Evolutionary conservation across 2,113 vertebrate species (phyloP).

Genomic region (Pseudopipra pipra): DNA sequence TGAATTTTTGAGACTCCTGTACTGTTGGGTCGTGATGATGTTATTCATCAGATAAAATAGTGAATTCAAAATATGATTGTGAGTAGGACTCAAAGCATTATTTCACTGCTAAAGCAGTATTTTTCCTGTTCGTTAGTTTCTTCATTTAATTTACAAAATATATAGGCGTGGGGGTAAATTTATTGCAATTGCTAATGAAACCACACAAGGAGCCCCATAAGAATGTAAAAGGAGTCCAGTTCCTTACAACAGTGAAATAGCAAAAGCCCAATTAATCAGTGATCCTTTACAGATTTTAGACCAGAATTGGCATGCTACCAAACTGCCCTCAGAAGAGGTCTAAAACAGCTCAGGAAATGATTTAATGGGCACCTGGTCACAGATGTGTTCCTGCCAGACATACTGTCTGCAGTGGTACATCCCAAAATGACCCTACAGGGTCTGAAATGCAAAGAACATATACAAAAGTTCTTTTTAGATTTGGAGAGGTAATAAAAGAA

Average conservation of each 20-base stretch:
- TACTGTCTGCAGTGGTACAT: conserved; percentile 50
- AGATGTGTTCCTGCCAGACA: conserved; percentile 62
- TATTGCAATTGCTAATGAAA: conserved; percentile 7
- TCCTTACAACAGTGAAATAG: conserved; percentile 6
- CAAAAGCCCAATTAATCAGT: conserved; percentile 53
- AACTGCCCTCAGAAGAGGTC: conserved; percentile 61
- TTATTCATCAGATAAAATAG: background rate
- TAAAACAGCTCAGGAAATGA: conserved; percentile 66
- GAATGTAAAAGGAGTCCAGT: conserved; percentile 8
- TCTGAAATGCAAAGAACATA: background rate
- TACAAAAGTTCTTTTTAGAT: background rate
- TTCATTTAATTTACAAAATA: conserved; percentile 5
- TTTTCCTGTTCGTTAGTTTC: conserved; percentile 15
- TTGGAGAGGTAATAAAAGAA: conserved; percentile 14
- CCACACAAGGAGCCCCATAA: conserved; percentile 14
- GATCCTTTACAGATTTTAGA: conserved; percentile 53
- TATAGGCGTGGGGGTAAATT: background rate
- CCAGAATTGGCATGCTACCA: conserved; percentile 48
- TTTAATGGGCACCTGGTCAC: conserved; percentile 66
- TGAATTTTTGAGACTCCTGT: background rate
- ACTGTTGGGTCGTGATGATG: background rate
- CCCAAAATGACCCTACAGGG: conserved; percentile 43
- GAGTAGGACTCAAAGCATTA: background rate
- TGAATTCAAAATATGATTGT: background rate
- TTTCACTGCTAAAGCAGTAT: background rate